Percentiles rank a stretch among this genome's conserved stretches.
phyloP scores from a whole-genome alignment of 2,888 invertebrate species.

The Exephanes ischioxanthus region DNA sequence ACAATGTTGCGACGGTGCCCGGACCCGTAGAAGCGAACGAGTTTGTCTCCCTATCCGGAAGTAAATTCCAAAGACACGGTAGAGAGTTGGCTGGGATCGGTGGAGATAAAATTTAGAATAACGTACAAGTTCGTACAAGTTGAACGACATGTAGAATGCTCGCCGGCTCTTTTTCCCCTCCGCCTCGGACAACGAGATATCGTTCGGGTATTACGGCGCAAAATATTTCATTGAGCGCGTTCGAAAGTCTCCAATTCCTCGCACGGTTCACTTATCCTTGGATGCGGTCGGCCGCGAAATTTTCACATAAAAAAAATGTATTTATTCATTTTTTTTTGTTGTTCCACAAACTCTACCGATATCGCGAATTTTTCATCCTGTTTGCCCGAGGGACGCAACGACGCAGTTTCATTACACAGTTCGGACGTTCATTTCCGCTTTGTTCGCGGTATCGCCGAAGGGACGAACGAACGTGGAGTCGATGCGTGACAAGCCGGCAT shows the following conservation, averaged over 20 bases:
- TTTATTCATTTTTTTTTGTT: neutral
- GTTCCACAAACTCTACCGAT: neutral
- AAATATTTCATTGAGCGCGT: neutral
- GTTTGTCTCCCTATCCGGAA: slow-evolving; percentile 55
- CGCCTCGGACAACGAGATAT: slow-evolving; percentile 42
- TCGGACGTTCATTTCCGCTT: slow-evolving; percentile 18
- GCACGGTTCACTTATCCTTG: slow-evolving; percentile 4
- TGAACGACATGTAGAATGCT: slow-evolving; percentile 40
- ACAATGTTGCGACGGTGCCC: slow-evolving; percentile 11
- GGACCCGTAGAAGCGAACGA: slow-evolving; percentile 18
- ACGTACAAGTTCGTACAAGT: slow-evolving; percentile 15
- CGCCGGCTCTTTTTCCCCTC: neutral
- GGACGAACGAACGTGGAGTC: slow-evolving; percentile 11
- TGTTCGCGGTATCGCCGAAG: slow-evolving; percentile 34
- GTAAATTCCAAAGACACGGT: slow-evolving; percentile 50
- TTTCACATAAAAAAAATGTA: neutral
- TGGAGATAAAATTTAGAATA: slow-evolving; percentile 41
- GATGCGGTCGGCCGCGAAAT: slow-evolving; percentile 8
- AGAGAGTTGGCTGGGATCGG: neutral
- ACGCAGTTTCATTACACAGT: neutral
- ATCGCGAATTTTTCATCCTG: neutral
- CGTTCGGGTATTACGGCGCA: slow-evolving; percentile 22
- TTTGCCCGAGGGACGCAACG: neutral
- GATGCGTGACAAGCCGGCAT: slow-evolving; percentile 30
- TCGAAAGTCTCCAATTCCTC: slow-evolving; percentile 31